Percentiles rank a stretch among this genome's conserved stretches.
phyloP scores from a whole-genome alignment of 2,888 invertebrate species.

The Leucophenga montana region DNA sequence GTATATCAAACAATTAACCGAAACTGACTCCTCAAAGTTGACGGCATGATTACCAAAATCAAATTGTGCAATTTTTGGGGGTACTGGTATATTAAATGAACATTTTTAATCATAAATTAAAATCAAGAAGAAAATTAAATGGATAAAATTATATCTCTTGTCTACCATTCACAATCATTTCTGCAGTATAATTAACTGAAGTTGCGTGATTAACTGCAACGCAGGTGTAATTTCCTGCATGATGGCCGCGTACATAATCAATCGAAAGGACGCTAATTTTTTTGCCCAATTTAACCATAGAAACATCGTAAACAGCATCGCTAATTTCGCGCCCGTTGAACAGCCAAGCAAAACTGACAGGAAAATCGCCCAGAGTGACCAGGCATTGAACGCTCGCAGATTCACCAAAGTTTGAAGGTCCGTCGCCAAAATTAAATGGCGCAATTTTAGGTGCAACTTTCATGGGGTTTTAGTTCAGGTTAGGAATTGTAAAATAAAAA shows the following conservation, averaged over 20 bases:
- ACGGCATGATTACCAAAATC: slow-evolving; percentile 81
- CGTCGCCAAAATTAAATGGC: slow-evolving; percentile 81
- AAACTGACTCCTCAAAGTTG: slow-evolving; percentile 79
- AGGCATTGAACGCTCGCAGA: slow-evolving; percentile 78
- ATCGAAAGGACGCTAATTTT: slow-evolving; percentile 80
- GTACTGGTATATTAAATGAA: slow-evolving; percentile 74
- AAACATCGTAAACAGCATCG: slow-evolving; percentile 75
- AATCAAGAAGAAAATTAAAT: slow-evolving; percentile 46
- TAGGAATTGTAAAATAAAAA: slow-evolving; percentile 24
- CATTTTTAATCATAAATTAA: neutral
- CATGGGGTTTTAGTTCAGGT: slow-evolving; percentile 41
- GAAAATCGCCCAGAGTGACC: slow-evolving; percentile 78
- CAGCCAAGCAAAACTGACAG: slow-evolving; percentile 81
- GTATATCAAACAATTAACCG: slow-evolving; percentile 77
- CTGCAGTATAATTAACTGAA: slow-evolving; percentile 76
- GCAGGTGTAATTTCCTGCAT: slow-evolving; percentile 83
- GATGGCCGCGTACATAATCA: slow-evolving; percentile 79
- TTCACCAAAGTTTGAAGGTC: slow-evolving; percentile 79
- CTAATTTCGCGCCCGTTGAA: slow-evolving; percentile 74
- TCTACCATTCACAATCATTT: slow-evolving; percentile 77
- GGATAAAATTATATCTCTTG: slow-evolving; percentile 22
- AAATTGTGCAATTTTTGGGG: slow-evolving; percentile 84
- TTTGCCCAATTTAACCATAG: slow-evolving; percentile 75
- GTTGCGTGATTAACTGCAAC: slow-evolving; percentile 80
- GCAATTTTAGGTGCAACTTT: slow-evolving; percentile 83